Conservation (phyloP, 1,140 invertebrate genomes). For the Sitodiplosis mosellana region DNA sequence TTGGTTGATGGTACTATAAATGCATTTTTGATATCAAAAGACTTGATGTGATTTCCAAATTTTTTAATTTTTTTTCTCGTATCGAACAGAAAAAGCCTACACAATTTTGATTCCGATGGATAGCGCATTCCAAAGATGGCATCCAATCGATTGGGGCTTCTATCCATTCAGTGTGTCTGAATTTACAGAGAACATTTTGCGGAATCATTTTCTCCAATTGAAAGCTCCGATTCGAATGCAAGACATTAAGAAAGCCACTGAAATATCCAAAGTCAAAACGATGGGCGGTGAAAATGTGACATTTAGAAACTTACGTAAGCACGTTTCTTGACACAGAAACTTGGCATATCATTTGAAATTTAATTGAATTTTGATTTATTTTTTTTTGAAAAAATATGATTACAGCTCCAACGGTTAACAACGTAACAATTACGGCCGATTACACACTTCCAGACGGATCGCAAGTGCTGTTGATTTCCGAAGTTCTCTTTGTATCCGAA, state of each 20-base stretch:
- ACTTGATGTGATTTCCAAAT: neutral
- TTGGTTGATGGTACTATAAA: slow-evolving; percentile 35
- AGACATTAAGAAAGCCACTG: slow-evolving; percentile 26
- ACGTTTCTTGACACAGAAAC: neutral
- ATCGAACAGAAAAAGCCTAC: slow-evolving; percentile 33
- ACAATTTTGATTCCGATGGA: slow-evolving; percentile 42
- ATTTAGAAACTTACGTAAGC: slow-evolving; percentile 34
- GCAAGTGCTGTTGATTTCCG: slow-evolving; percentile 38
- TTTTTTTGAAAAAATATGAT: slow-evolving; percentile 1
- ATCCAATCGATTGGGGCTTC: slow-evolving; percentile 49
- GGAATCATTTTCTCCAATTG: slow-evolving; percentile 39
- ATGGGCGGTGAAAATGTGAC: slow-evolving; percentile 33
- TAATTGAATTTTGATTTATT: slow-evolving; percentile 2
- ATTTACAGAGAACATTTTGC: slow-evolving; percentile 38
- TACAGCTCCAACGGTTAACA: slow-evolving; percentile 31
- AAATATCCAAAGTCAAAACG: slow-evolving; percentile 30
- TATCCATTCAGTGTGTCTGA: slow-evolving; percentile 45
- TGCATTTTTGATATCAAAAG: too few species aligned
- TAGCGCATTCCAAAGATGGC: slow-evolving; percentile 42
- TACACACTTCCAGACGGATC: slow-evolving; percentile 35
- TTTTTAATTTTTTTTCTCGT: neutral
- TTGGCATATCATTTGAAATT: neutral
- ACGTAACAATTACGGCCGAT: slow-evolving; percentile 34
- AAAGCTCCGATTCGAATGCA: slow-evolving; percentile 31
- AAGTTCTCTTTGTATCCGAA: slow-evolving; percentile 39